Percentiles rank a stretch among this genome's conserved stretches.
Evolutionary conservation across 2,888 invertebrate species (phyloP).

Genomic region (Callyntrura guangdongensis): DNA sequence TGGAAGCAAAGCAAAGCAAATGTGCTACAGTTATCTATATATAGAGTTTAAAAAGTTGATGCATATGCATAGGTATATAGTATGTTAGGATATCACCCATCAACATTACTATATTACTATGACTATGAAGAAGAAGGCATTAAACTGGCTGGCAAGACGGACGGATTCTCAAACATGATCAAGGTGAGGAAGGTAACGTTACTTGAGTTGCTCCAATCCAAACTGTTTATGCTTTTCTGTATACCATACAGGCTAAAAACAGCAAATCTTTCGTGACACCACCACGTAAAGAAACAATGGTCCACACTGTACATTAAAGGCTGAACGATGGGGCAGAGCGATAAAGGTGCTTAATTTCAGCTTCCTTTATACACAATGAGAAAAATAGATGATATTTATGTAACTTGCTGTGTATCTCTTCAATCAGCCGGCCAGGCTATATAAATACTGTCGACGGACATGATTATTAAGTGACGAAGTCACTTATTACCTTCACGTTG

Average conservation of each 20-base stretch:
- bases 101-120: slow-evolving; percentile 8
- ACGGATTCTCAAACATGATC: slow-evolving; percentile 40
- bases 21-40: background rate
- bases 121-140: slow-evolving; percentile 54
- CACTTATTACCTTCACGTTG: no score
- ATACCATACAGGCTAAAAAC: no score
- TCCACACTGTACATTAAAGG: background rate
- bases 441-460: background rate
- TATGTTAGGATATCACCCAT: slow-evolving; percentile 4
- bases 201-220: slow-evolving; percentile 12
- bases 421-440: no score
- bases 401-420: no score
- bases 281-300: background rate
- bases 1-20: background rate
- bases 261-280: no score
- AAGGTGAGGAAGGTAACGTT: slow-evolving; percentile 52
- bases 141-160: slow-evolving; percentile 57
- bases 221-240: background rate
- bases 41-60: slow-evolving; percentile 4
- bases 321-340: no score
- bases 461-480: no score
- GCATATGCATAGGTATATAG: background rate
- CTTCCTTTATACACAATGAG: no score
- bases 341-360: no score
- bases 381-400: no score